Evolutionary conservation across 2,888 invertebrate species (phyloP).

Genomic region (Melanotus villosus): DNA sequence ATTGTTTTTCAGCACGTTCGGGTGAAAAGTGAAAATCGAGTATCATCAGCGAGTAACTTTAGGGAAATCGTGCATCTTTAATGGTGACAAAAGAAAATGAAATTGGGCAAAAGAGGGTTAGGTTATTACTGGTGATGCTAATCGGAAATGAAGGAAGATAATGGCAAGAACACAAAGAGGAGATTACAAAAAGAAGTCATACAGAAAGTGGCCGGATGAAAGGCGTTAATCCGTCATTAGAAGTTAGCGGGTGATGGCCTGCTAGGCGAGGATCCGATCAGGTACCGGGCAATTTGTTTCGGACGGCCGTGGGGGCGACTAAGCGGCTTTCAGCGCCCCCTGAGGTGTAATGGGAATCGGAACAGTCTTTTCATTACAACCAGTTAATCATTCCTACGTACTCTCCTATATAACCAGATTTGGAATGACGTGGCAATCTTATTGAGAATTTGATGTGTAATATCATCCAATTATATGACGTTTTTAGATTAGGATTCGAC

Average conservation of each 20-base stretch:
- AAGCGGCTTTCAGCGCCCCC: conserved; percentile 42
- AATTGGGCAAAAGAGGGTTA: conserved; percentile 12
- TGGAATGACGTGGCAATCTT: conserved; percentile 55
- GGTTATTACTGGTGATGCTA: conserved; percentile 15
- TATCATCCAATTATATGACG: conserved; percentile 56
- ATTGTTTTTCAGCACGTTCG: conserved; percentile 7
- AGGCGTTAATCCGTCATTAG: conserved; percentile 24
- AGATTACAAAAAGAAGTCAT: conserved; percentile 22
- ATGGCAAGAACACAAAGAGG: conserved; percentile 19
- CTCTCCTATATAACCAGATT: conserved; percentile 53
- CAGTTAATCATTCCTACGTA: conserved; percentile 53
- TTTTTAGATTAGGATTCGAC: conserved; percentile 50
- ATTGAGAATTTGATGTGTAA: conserved; percentile 57
- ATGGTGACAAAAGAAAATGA: conserved; percentile 18
- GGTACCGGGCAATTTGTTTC: conserved; percentile 48
- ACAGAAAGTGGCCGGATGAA: conserved; percentile 25
- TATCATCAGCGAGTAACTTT: conserved; percentile 12
- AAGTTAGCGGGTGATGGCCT: conserved; percentile 34
- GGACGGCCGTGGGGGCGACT: conserved; percentile 45
- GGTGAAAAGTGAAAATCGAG: background rate
- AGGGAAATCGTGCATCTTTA: conserved; percentile 11
- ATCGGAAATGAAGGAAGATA: conserved; percentile 22
- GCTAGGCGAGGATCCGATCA: conserved; percentile 41
- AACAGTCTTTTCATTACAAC: conserved; percentile 55
- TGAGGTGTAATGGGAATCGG: conserved; percentile 50